Percentiles rank a stretch among this genome's conserved stretches.
Conservation (phyloP, 2,797 vertebrate genomes). For the Xenopus petersii region DNA sequence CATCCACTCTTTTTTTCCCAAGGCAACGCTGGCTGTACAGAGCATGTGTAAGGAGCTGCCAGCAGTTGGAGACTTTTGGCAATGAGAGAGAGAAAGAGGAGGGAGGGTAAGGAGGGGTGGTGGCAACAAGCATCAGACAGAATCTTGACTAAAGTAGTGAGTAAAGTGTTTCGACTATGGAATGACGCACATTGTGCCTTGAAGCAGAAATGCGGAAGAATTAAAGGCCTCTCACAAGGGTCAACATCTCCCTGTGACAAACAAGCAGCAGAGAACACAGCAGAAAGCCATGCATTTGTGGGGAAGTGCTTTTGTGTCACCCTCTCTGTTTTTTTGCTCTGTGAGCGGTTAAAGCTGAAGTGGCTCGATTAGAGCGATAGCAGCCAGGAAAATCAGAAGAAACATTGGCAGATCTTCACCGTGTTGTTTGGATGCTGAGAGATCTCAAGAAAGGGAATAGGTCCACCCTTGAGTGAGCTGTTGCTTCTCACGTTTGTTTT, state of each 20-base stretch:
- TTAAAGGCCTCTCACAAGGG: conserved; percentile 14
- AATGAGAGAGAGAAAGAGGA: conserved; percentile 14
- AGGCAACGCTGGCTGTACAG: conserved; percentile 14
- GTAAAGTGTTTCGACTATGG: conserved; percentile 26
- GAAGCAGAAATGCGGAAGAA: conserved; percentile 32
- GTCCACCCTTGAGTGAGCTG: background rate
- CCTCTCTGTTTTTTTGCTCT: conserved; percentile 13
- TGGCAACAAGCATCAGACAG: conserved; percentile 11
- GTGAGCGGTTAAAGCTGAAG: conserved; percentile 20
- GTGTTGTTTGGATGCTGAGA: background rate
- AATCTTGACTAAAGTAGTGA: conserved; percentile 22
- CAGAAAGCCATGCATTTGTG: conserved; percentile 22
- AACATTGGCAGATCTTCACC: conserved; percentile 5
- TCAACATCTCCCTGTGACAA: conserved; percentile 14
- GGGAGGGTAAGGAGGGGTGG: conserved; percentile 19
- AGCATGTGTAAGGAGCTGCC: conserved; percentile 37
- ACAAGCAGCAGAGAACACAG: conserved; percentile 3
- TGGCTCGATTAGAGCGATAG: background rate
- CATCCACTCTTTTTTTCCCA: conserved; percentile 12
- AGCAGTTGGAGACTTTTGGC: conserved; percentile 36
- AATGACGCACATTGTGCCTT: conserved; percentile 39
- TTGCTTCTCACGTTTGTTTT: background rate
- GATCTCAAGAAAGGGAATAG: conserved; percentile 1
- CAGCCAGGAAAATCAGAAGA: conserved; percentile 1
- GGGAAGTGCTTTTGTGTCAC: conserved; percentile 11